phyloP scores from a whole-genome alignment of 1,140 invertebrate genomes.

The Myzus persicae region DNA sequence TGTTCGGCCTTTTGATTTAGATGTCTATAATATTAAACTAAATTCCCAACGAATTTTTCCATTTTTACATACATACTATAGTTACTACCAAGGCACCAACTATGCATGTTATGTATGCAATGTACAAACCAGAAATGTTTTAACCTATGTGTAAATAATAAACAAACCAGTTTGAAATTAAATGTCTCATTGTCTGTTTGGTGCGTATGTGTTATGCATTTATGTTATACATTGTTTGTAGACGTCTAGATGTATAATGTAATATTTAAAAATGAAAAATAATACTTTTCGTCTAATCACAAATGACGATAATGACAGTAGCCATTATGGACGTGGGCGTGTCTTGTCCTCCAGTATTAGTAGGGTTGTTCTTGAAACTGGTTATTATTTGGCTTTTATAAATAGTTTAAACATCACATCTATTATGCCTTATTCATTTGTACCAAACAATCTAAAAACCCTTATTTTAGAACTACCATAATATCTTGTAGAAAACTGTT shows the following conservation, averaged over 20 bases:
- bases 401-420: conserved; percentile 25
- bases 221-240: neutral
- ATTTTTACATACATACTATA: neutral
- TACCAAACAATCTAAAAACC: neutral
- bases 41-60: neutral
- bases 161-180: conserved; percentile 42
- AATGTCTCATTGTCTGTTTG: neutral
- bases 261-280: conserved; percentile 13
- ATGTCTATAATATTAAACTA: neutral
- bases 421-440: neutral
- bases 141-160: neutral
- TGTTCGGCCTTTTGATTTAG: neutral
- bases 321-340: conserved; percentile 26
- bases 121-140: neutral
- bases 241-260: neutral
- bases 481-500: neutral
- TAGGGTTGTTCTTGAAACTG: conserved; percentile 11
- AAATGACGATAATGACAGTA: conserved; percentile 33
- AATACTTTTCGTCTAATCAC: conserved; percentile 4
- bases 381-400: conserved; percentile 44
- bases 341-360: neutral
- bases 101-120: no score
- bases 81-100: neutral
- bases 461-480: neutral
- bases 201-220: neutral